These are phyloP conservation scores for Poeciliopsis turrubarensis DNA, from an alignment of 2,113 vertebrate species.

Conservation along the genomic window DNA sequence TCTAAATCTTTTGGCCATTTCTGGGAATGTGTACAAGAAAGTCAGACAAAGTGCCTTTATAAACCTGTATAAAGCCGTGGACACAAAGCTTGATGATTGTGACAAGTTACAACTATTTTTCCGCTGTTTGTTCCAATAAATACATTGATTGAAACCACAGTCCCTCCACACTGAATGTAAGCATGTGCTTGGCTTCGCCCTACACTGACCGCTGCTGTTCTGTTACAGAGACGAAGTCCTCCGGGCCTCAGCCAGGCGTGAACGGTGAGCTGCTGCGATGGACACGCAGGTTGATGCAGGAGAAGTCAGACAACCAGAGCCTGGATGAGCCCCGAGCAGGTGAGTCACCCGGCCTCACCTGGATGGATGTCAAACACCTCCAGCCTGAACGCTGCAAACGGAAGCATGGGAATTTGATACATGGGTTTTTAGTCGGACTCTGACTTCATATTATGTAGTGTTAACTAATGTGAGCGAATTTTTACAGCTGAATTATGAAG, in stretches of 20 bases:
- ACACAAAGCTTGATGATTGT: too few species aligned
- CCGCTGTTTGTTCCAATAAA: not conserved
- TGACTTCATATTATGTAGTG: not conserved
- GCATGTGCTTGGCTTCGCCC: not conserved
- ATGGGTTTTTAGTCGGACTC: not conserved
- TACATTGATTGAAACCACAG: not conserved
- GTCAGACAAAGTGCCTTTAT: too few species aligned
- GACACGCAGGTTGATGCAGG: conserved; percentile 78
- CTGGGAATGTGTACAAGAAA: too few species aligned
- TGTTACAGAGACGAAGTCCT: conserved; percentile 61
- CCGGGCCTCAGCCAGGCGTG: conserved; percentile 44
- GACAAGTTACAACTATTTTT: not conserved
- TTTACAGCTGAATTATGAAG: not conserved
- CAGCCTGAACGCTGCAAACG: not conserved
- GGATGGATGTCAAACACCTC: conserved; percentile 5
- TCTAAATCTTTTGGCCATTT: too few species aligned
- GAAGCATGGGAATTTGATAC: not conserved
- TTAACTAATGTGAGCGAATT: not conserved
- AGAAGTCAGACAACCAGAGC: conserved; percentile 75
- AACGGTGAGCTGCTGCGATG: conserved; percentile 48
- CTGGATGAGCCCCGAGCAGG: conserved; percentile 75
- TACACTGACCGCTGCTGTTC: conserved; percentile 32
- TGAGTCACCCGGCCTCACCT: conserved; percentile 53
- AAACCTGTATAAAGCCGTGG: too few species aligned
- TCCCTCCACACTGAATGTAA: conserved; percentile 2